Conservation (phyloP, 2,797 vertebrate genomes). For the Sebastes jordani region DNA sequence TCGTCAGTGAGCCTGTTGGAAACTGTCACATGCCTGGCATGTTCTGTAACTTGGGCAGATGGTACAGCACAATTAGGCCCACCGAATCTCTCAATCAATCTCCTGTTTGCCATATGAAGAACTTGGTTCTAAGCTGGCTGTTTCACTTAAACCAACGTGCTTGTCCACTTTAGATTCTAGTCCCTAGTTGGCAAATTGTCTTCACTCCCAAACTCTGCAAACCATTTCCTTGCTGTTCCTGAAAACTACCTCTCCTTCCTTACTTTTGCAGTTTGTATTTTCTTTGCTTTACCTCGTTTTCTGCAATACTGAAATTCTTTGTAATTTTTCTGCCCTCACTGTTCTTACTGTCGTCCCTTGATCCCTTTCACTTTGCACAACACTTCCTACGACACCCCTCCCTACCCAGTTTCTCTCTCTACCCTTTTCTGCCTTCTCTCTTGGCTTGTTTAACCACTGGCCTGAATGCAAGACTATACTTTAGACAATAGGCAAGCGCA, state of each 20-base stretch:
- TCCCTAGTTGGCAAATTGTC: background rate
- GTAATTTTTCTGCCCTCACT: background rate
- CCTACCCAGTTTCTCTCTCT: background rate
- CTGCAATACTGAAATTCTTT: background rate
- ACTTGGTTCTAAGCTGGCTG: constrained; percentile 39
- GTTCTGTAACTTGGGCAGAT: constrained; percentile 85
- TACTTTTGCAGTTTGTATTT: background rate
- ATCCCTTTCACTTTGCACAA: constrained; percentile 4
- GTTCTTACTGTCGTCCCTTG: background rate
- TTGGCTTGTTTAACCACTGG: constrained; percentile 66
- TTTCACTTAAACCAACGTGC: constrained; percentile 35
- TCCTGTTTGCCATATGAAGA: constrained; percentile 47
- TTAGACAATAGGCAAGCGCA: constrained; percentile 67
- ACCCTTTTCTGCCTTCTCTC: constrained; percentile 20
- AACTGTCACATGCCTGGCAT: constrained; percentile 77
- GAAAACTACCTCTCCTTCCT: background rate
- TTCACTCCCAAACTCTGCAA: constrained; percentile 2
- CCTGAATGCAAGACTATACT: constrained; percentile 53
- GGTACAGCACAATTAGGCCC: constrained; percentile 83
- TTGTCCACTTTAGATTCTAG: constrained; percentile 31
- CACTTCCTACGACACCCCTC: background rate
- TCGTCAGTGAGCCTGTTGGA: constrained; percentile 74
- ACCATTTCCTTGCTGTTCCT: background rate
- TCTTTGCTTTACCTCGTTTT: constrained; percentile 15
- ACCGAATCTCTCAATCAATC: constrained; percentile 82